Conservation (phyloP, 2,797 vertebrate genomes). For the Acanthurus tractus region DNA sequence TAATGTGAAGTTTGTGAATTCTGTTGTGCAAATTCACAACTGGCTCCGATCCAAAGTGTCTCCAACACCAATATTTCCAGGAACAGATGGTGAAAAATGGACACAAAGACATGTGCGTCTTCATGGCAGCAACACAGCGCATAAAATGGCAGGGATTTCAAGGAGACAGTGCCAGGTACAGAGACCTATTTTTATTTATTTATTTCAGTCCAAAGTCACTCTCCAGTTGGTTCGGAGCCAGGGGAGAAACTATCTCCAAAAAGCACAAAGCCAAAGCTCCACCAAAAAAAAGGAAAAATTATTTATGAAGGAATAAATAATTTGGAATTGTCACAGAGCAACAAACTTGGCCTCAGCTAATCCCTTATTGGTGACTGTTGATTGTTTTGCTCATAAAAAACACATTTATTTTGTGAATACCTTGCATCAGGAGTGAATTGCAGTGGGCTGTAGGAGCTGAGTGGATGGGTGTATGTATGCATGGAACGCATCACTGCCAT, state of each 20-base stretch:
- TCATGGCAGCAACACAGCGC: constrained; percentile 66
- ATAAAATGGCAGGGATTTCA: constrained; percentile 62
- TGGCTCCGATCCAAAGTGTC: constrained; percentile 61
- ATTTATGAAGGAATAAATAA: constrained; percentile 67
- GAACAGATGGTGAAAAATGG: constrained; percentile 77
- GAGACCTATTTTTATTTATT: constrained; percentile 71
- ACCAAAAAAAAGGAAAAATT: constrained; percentile 32
- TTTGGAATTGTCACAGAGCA: constrained; percentile 61
- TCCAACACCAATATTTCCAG: constrained; percentile 53
- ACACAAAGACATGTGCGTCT: constrained; percentile 65
- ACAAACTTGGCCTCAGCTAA: constrained; percentile 45
- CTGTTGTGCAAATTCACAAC: constrained; percentile 35
- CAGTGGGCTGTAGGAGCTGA: not conserved
- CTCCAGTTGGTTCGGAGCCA: constrained; percentile 66
- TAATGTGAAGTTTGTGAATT: constrained; percentile 49
- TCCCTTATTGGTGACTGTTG: constrained; percentile 43
- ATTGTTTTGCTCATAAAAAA: constrained; percentile 36
- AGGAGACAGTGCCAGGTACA: constrained; percentile 60
- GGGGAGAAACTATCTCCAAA: constrained; percentile 52
- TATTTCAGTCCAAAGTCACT: constrained; percentile 55
- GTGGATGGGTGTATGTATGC: not conserved
- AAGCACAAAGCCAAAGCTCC: constrained; percentile 58
- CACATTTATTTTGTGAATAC: not conserved
- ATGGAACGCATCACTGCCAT: constrained; percentile 27
- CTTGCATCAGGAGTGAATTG: constrained; percentile 1